Base-by-base conservation (phyloP, 1,140 invertebrate species). In the Venturia canescens region DNA sequence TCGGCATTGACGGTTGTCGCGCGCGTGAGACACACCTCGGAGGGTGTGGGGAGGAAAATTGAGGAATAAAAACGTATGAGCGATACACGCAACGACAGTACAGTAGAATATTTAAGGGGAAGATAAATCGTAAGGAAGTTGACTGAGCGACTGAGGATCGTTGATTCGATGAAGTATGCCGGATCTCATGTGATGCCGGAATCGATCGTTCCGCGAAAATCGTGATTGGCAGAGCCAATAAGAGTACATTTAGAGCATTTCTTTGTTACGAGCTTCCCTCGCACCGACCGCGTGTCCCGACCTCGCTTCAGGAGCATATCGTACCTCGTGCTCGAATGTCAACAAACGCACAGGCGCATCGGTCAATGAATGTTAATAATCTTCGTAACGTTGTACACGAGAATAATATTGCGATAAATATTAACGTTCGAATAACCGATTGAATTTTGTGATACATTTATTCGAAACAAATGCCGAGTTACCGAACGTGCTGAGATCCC, bases 11-110 rank as follows among this genome's bases (percentile, higher is more conserved):
- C 57, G 11, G 48, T 57, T 75, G 72, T 57, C 71, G 53, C 79
- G 79, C 50, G 69, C 69, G 72, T 15, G 72, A 48, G 23, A 76
- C 48, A 75, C 13, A 75, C 72, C 15, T 23, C 57, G n/a, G n/a
- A 23, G 57, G 16, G 6, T 60, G n/a, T 21, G 50, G 57, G 18
- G 23, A 26, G 48, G 50, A 27, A 15, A 13, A 34, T 70, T n/a
- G 77, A 70, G 70, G 7, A 29, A 78, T 31, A 79, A 34, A 67
- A 7, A 74, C 63, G 75, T 23, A 75, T 53, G 50, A 53, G 50
- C n/a, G 50, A 34, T 34, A 34, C 31, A 34, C n/a, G n/a, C 31
- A 34, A 34, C 31, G 31, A 34, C 7, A 34, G 7, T 34, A 34
- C 7, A 3, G 7, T 34, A 34, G 31, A 34, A 34, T 34, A 34